These are phyloP conservation scores for Folsomia manolachei DNA, from an alignment of 2,888 invertebrate species.

Conservation along the genomic window DNA sequence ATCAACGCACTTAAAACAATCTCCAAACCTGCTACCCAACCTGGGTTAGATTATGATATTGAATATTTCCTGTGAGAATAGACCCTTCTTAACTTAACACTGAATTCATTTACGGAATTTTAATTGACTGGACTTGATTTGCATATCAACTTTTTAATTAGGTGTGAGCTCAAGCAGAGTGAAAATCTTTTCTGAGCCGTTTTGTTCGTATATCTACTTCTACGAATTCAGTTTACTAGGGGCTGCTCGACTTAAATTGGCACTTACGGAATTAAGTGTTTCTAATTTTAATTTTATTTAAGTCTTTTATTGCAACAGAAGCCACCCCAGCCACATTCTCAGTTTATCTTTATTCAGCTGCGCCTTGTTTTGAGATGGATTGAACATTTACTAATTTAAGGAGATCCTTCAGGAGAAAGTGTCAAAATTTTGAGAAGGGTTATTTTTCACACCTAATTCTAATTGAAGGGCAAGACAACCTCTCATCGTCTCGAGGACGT, in stretches of 20 bases:
- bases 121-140: constrained; percentile 3
- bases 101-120: background rate
- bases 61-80: background rate
- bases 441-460: background rate
- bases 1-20: background rate
- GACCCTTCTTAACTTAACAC: background rate
- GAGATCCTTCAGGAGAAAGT: too few species aligned
- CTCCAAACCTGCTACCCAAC: background rate
- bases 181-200: background rate
- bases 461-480: too few species aligned
- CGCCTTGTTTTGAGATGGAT: too few species aligned
- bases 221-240: background rate
- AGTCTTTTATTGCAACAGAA: too few species aligned
- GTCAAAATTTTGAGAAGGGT: background rate
- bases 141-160: constrained; percentile 18
- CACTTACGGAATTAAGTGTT: background rate
- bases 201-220: too few species aligned
- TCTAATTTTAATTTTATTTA: background rate
- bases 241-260: background rate
- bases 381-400: too few species aligned
- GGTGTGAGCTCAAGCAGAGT: constrained; percentile 9
- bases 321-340: background rate
- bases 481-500: background rate
- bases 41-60: background rate
- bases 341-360: too few species aligned